A percentile compares a stretch with the other conserved stretches of the same genome.
Conservation (phyloP, 1,140 invertebrate species). For the Neodiprion pinetum region DNA sequence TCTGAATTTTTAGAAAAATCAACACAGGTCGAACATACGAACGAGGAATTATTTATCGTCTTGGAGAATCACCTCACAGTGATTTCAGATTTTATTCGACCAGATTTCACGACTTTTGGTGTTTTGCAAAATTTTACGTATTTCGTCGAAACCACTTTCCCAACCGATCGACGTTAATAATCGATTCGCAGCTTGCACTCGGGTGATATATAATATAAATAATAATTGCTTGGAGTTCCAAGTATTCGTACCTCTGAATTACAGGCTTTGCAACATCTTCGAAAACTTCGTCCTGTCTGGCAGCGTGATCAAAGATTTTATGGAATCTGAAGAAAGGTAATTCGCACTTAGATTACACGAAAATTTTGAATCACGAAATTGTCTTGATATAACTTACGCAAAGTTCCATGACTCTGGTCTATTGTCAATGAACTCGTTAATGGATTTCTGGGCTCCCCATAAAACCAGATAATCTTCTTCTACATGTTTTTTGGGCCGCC, state of each 20-base stretch:
- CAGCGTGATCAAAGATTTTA: conserved; percentile 55
- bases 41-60: too few species aligned
- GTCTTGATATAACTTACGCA: conserved; percentile 32
- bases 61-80: too few species aligned
- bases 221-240: conserved; percentile 12
- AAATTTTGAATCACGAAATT: too few species aligned
- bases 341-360: too few species aligned
- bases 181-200: neutral
- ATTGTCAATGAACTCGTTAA: conserved; percentile 39
- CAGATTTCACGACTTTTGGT: too few species aligned
- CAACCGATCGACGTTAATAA: neutral
- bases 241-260: conserved; percentile 53
- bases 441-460: conserved; percentile 26
- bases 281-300: conserved; percentile 56
- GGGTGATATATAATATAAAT: conserved; percentile 9
- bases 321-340: conserved; percentile 50
- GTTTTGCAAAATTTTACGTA: too few species aligned
- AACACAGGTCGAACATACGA: too few species aligned
- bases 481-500: conserved; percentile 36
- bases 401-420: conserved; percentile 43
- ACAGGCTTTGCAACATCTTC: conserved; percentile 59
- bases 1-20: too few species aligned
- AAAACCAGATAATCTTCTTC: conserved; percentile 44
- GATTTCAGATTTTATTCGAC: too few species aligned
- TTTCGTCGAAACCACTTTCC: too few species aligned